Conservation (phyloP, 2,113 vertebrate species). For the Passer montanus region DNA sequence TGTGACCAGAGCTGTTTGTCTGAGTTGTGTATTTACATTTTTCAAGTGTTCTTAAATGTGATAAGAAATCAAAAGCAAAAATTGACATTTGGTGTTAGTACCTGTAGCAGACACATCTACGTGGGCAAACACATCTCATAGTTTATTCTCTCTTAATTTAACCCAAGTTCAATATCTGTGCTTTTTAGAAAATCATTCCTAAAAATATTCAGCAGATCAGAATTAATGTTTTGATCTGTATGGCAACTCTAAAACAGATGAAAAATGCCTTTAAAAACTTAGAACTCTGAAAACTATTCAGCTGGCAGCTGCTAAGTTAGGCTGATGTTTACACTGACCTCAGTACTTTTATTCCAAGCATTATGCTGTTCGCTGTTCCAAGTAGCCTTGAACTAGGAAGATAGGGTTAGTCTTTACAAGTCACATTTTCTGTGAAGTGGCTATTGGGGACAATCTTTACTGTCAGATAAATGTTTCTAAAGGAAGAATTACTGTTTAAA, state of each 20-base stretch:
- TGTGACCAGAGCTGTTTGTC: background rate
- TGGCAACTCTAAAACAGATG: constrained; percentile 48
- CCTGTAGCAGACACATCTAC: background rate
- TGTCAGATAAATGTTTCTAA: constrained; percentile 84
- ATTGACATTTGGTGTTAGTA: background rate
- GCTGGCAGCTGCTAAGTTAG: constrained; percentile 66
- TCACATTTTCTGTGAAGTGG: constrained; percentile 81
- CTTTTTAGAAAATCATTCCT: background rate
- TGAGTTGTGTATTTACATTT: background rate
- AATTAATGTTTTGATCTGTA: constrained; percentile 61
- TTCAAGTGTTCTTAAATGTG: background rate
- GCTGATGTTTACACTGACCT: constrained; percentile 77
- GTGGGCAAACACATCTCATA: background rate
- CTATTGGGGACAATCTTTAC: constrained; percentile 77
- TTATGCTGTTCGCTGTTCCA: constrained; percentile 71
- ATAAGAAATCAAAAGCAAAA: background rate
- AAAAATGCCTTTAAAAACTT: constrained; percentile 68
- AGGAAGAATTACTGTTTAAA: constrained; percentile 84
- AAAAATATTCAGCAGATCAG: constrained; percentile 5
- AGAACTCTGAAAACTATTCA: constrained; percentile 64
- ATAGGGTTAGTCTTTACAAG: constrained; percentile 85
- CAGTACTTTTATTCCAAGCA: constrained; percentile 66
- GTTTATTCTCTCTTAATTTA: background rate
- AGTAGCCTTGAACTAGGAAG: constrained; percentile 78
- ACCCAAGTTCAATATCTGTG: background rate